Evolutionary conservation across 2,888 invertebrate species (phyloP).

Genomic region (Rhodophaea formosa): DNA sequence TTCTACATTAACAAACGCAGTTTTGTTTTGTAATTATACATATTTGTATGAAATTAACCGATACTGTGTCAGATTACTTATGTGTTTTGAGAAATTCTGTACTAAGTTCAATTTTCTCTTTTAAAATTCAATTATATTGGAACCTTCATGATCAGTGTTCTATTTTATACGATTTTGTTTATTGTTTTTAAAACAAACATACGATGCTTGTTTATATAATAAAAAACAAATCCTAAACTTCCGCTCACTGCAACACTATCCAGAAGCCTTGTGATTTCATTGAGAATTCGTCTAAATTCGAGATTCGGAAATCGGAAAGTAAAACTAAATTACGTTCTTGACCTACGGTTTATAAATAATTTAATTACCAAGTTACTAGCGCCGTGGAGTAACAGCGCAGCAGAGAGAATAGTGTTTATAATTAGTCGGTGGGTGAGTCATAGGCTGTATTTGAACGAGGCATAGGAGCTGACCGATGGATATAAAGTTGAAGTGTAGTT

Average conservation of each 20-base stretch:
- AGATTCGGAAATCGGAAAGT: slow-evolving; percentile 21
- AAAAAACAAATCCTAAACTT: background rate
- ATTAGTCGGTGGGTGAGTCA: slow-evolving; percentile 47
- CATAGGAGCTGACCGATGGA: background rate
- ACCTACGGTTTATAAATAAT: slow-evolving; percentile 52
- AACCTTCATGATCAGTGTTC: too few relatives aligned
- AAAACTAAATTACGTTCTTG: slow-evolving; percentile 44
- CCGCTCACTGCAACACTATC: background rate
- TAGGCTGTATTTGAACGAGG: slow-evolving; percentile 33
- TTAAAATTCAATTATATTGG: too few relatives aligned
- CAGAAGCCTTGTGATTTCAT: background rate
- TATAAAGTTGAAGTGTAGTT: background rate
- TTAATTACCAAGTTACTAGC: slow-evolving; percentile 46
- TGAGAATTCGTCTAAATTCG: background rate
- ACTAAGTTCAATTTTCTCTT: background rate
- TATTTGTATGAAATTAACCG: too few relatives aligned
- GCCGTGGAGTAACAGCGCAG: slow-evolving; percentile 44
- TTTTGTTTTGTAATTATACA: too few relatives aligned
- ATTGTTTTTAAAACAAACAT: background rate
- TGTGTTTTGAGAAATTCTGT: background rate
- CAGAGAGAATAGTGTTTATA: slow-evolving; percentile 45
- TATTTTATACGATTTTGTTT: too few relatives aligned
- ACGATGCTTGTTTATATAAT: background rate
- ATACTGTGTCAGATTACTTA: background rate
- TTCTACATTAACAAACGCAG: too few relatives aligned